These are phyloP conservation scores for Acanthochromis polyacanthus DNA, from an alignment of 2,113 vertebrate species.

Conservation along the genomic window DNA sequence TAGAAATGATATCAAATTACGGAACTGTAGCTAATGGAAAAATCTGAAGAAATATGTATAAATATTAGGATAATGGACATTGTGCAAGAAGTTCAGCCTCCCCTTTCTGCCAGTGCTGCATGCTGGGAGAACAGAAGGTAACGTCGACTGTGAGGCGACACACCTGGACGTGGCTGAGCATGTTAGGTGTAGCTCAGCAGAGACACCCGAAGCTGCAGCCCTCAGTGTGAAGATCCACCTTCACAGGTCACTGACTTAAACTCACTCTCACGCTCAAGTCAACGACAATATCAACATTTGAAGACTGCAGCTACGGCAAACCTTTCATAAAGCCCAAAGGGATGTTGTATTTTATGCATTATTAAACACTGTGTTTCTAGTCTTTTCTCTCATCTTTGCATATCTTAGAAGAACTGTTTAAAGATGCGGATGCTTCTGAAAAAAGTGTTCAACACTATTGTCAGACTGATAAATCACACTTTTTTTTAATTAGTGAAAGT, in stretches of 20 bases:
- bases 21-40: not conserved
- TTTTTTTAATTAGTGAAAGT: slow-evolving; percentile 43
- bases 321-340: not conserved
- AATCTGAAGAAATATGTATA: not conserved
- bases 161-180: slow-evolving; percentile 14
- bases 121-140: slow-evolving; percentile 11
- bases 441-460: slow-evolving; percentile 28
- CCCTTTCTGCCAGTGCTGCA: not conserved
- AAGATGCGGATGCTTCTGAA: too few species aligned
- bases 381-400: not conserved
- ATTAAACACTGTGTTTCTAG: not conserved
- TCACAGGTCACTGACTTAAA: slow-evolving; percentile 25
- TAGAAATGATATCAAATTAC: not conserved
- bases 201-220: not conserved
- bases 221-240: slow-evolving; percentile 1
- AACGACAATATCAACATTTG: not conserved
- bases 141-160: not conserved
- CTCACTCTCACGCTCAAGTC: slow-evolving; percentile 4
- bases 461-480: slow-evolving; percentile 36
- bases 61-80: not conserved
- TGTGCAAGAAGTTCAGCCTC: too few species aligned
- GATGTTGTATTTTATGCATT: not conserved
- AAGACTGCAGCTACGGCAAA: not conserved
- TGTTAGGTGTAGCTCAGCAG: slow-evolving; percentile 13
- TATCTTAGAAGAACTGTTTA: too few species aligned